Evolutionary conservation across 1,140 invertebrate species (phyloP).

Genomic region (Orchesella cincta): DNA sequence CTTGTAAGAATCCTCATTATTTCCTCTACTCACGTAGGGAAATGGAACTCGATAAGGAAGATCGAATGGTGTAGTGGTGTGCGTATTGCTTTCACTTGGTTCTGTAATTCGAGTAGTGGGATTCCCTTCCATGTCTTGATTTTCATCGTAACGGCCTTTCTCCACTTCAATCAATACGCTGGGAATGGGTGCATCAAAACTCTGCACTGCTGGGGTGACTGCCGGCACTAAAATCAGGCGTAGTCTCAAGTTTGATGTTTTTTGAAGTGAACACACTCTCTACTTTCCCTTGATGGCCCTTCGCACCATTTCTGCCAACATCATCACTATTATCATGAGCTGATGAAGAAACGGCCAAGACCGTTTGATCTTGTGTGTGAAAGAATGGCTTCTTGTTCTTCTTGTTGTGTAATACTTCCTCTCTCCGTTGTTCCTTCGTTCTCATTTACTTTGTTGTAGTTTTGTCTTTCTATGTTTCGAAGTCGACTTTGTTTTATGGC

Average conservation of each 20-base stretch:
- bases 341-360: neutral
- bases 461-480: no score
- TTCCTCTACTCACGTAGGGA: neutral
- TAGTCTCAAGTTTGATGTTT: neutral
- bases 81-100: neutral
- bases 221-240: neutral
- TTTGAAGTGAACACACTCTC: neutral
- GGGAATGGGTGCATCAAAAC: neutral
- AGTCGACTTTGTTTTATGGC: neutral
- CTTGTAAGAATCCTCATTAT: neutral
- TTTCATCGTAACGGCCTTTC: no score
- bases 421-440: neutral
- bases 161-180: neutral
- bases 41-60: conserved; percentile 19
- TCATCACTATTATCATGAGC: neutral
- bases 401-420: neutral
- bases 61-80: neutral
- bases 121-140: neutral
- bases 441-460: no score
- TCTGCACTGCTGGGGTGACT: neutral
- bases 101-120: neutral
- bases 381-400: no score
- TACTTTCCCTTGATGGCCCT: neutral
- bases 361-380: no score
- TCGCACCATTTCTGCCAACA: neutral